Evolutionary conservation across 2,797 vertebrate genomes (phyloP).

Genomic region (Lophotriccus pileatus): DNA sequence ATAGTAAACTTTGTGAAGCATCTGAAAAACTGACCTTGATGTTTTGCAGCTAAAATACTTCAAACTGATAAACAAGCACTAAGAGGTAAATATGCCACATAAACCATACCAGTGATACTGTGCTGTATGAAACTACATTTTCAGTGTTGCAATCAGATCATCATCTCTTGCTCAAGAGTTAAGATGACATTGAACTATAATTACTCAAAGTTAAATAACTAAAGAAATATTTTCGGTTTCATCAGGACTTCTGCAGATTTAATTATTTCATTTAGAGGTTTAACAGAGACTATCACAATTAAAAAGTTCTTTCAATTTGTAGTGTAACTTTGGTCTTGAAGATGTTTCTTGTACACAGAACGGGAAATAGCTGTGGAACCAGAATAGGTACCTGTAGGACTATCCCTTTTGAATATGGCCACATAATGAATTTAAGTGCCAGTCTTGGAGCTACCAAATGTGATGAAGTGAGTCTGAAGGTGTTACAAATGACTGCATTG

Average conservation of each 20-base stretch:
- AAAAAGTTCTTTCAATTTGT: neutral
- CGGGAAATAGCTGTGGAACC: neutral
- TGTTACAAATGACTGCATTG: neutral
- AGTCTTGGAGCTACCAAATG: neutral
- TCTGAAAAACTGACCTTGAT: constrained; percentile 33
- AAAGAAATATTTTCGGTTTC: constrained; percentile 3
- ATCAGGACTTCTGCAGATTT: neutral
- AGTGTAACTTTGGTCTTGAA: neutral
- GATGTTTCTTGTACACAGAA: neutral
- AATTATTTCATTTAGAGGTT: neutral
- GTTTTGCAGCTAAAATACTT: constrained; percentile 27
- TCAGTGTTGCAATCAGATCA: neutral
- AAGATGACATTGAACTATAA: neutral
- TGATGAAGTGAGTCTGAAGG: neutral
- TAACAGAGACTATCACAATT: neutral
- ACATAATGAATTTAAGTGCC: neutral
- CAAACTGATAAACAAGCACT: neutral
- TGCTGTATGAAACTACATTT: neutral
- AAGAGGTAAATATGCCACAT: neutral
- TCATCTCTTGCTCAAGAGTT: neutral
- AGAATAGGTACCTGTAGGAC: neutral
- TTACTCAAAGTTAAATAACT: constrained; percentile 1
- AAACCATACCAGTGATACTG: neutral
- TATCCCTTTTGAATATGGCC: neutral
- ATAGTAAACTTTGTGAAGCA: neutral